Conservation (phyloP, 30 jellyfish, hydroid and myxozoan genomes). For the Aurelia sp. region DNA sequence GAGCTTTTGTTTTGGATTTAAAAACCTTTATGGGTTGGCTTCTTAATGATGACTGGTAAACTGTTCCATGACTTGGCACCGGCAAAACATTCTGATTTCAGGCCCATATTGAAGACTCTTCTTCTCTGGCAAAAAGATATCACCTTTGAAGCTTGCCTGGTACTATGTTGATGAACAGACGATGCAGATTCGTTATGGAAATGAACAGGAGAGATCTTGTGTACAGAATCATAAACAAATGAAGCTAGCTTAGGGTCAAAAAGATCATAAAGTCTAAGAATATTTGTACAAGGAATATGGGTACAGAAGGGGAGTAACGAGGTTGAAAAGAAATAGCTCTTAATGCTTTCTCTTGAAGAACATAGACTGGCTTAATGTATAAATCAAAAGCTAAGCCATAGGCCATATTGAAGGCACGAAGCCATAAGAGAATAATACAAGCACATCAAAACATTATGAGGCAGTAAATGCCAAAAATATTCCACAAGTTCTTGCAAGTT, state of each 20-base stretch:
- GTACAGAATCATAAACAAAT: no score
- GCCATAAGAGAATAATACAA: conserved; percentile 1
- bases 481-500: conserved; percentile 36
- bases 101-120: not conserved
- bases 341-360: not conserved
- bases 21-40: not conserved
- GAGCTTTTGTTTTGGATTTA: not conserved
- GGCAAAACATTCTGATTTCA: not conserved
- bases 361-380: conserved; percentile 1
- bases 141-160: no score
- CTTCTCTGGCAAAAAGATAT: no score
- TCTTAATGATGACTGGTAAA: not conserved
- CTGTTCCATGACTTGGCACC: not conserved
- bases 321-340: conserved; percentile 25
- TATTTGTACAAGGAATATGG: not conserved
- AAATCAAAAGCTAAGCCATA: not conserved
- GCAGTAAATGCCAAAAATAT: conserved; percentile 17
- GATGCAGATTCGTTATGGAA: no score
- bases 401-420: conserved; percentile 25
- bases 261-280: not conserved
- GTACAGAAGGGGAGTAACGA: not conserved
- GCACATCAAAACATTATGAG: conserved; percentile 4
- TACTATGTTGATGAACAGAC: no score
- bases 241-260: no score
- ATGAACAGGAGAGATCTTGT: no score